Conservation (phyloP, 2,797 vertebrate species). For the Scleropages formosus region DNA sequence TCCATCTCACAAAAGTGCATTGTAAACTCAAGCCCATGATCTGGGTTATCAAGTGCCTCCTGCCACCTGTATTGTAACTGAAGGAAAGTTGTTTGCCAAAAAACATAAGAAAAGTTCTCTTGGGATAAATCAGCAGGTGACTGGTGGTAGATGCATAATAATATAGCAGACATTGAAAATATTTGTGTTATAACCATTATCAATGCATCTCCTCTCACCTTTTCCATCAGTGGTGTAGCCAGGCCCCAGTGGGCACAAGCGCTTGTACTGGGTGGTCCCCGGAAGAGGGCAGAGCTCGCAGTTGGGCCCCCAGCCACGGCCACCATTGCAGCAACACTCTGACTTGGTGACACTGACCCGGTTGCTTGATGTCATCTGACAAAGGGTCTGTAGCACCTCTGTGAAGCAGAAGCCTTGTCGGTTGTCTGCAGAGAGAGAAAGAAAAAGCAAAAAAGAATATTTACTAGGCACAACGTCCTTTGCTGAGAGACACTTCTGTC, state of each 20-base stretch:
- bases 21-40: neutral
- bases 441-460: no score
- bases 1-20: neutral
- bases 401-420: conserved; percentile 93
- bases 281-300: conserved; percentile 93
- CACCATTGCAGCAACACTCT: conserved; percentile 92
- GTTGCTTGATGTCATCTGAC: conserved; percentile 91
- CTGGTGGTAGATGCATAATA: no score
- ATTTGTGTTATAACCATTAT: neutral
- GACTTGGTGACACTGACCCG: conserved; percentile 90
- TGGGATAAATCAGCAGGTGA: no score
- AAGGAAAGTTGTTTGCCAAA: no score
- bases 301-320: conserved; percentile 88
- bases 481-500: no score
- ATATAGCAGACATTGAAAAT: no score
- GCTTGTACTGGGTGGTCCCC: conserved; percentile 90
- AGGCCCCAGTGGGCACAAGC: conserved; percentile 87
- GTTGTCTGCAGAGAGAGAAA: conserved; percentile 72
- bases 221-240: conserved; percentile 87
- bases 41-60: neutral
- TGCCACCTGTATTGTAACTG: no score
- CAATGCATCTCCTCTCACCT: conserved; percentile 66
- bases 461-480: no score
- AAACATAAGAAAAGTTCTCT: no score
- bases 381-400: conserved; percentile 92